Evolutionary conservation across 2,888 invertebrate genomes (phyloP).

Genomic region (Arge pagana): DNA sequence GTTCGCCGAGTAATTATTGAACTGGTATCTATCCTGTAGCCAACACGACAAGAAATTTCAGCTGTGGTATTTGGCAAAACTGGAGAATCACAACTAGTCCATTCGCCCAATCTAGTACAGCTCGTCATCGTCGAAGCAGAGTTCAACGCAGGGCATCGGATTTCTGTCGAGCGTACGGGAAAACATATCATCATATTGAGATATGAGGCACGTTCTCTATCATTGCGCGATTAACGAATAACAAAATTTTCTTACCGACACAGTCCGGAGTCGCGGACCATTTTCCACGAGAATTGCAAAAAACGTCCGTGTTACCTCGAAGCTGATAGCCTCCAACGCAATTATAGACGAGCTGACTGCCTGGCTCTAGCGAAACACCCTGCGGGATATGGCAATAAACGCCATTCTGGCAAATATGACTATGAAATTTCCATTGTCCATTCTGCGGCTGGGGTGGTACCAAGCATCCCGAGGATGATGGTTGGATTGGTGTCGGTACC

Average conservation of each 20-base stretch:
- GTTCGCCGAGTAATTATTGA: constrained; percentile 32
- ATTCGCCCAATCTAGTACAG: constrained; percentile 35
- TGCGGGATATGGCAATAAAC: constrained; percentile 36
- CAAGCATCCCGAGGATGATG: constrained; percentile 35
- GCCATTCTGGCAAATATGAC: constrained; percentile 43
- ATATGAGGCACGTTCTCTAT: too few relatives aligned
- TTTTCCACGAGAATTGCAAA: constrained; percentile 40
- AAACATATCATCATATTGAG: not conserved
- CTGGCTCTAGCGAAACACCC: constrained; percentile 35
- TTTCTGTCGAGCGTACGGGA: constrained; percentile 37
- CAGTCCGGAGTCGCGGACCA: constrained; percentile 47
- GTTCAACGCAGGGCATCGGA: constrained; percentile 42
- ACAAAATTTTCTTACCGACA: constrained; percentile 35
- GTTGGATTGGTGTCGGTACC: constrained; percentile 2
- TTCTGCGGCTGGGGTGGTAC: constrained; percentile 44
- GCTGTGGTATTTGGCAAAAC: constrained; percentile 42
- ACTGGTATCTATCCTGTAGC: constrained; percentile 40
- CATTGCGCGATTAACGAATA: too few relatives aligned
- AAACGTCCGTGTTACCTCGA: constrained; percentile 35
- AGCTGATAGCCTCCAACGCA: constrained; percentile 43
- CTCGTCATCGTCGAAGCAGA: constrained; percentile 38
- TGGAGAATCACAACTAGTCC: constrained; percentile 38
- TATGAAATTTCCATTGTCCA: constrained; percentile 43
- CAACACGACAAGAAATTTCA: constrained; percentile 38
- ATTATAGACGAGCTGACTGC: constrained; percentile 44